A percentile compares a stretch with the other conserved stretches of the same genome.
These are phyloP conservation scores for Ispidina lecontei DNA, from an alignment of 2,797 vertebrate genomes.

Conservation along the genomic window DNA sequence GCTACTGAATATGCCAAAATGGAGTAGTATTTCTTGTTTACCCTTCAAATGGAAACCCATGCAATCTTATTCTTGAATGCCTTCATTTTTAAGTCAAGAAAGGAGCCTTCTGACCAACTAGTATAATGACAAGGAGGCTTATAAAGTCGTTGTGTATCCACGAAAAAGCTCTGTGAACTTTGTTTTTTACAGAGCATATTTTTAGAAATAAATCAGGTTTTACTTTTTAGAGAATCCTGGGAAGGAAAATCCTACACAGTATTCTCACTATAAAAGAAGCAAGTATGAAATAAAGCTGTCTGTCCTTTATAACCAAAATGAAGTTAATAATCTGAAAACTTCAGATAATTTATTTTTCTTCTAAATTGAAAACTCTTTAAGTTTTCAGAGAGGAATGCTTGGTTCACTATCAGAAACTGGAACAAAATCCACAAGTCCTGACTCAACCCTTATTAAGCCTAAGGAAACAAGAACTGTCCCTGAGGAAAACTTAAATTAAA, in stretches of 20 bases:
- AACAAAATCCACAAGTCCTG: background rate
- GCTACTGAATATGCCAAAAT: background rate
- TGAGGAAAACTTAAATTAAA: constrained; percentile 16
- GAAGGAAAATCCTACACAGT: background rate
- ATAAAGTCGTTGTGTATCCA: background rate
- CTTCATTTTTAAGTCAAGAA: background rate
- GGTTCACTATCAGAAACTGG: background rate
- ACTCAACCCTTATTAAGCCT: background rate
- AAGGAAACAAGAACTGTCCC: background rate
- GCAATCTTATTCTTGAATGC: background rate
- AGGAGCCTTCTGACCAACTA: background rate
- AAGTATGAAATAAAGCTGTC: background rate
- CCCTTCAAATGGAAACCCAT: background rate
- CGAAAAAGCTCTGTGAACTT: background rate
- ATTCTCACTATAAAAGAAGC: background rate
- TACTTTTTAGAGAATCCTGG: background rate
- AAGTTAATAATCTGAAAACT: background rate
- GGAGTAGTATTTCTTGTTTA: background rate
- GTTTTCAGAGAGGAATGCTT: background rate
- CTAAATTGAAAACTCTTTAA: background rate
- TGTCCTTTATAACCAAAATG: background rate
- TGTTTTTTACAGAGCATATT: background rate
- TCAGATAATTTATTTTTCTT: background rate
- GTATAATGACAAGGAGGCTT: background rate
- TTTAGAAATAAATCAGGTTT: background rate